Base-by-base conservation (phyloP, 2,888 invertebrate genomes). In the Parascotia fuliginaria region DNA sequence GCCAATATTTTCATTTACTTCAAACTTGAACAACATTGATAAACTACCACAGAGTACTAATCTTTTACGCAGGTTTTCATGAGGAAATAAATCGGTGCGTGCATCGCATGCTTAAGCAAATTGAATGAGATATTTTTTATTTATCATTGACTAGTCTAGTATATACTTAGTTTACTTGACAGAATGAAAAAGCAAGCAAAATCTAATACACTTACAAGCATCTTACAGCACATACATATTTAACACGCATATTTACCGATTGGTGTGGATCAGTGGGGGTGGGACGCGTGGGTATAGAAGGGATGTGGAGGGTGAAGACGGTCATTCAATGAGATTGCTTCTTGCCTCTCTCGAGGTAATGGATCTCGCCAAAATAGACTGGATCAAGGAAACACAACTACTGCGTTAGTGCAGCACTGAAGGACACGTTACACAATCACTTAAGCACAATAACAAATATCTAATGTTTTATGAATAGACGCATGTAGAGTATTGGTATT, bases 271-370 rank as follows among this genome's bases (percentile, higher is more conserved):
- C 87, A 81, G 75, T 72, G 79, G 81, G 81, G 73, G 77, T 68
- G 76, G 67, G 75, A 73, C 19, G 74, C 52, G 66, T 69, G 61
- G 63, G 49, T 70, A 67, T 56, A 58, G 77, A 71, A 70, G 70
- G 62, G 74, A 68, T 48, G 60, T 48, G 65, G 80, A n/a, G 81
- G 80, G 81, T 76, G 83, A 81, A 82, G 87, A 83, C 85, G 92
- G 92, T 92, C 92, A 92, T 92, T 92, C 92, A 91, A 92, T 92
- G 92, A 92, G 92, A 92, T 92, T 92, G 92, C 92, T 92, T 92
- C 92, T 91, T 89, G 92, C 91, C 85, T 81, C 85, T 88, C 88
- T 83, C 83, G 76, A 79, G 84, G 92, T 92, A 92, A 92, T 92
- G 92, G 92, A 92, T 92, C 92, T 87, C 80, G 76, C 87, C 87